Conservation (phyloP, 92 coral and sea anemone species). For the Montipora capitata region DNA sequence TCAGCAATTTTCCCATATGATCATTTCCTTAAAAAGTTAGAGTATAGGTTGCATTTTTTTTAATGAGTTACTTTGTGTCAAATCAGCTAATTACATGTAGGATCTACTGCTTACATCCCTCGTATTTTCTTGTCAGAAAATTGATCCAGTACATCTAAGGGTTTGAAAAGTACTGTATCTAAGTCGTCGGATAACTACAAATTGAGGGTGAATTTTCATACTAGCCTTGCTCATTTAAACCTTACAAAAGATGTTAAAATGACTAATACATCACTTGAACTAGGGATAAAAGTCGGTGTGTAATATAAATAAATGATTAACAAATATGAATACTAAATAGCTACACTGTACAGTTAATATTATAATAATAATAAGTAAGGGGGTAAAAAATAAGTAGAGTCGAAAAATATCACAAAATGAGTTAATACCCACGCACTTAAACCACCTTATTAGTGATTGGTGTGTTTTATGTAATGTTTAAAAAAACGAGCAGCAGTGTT, state of each 20-base stretch:
- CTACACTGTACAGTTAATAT: neutral
- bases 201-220: neutral
- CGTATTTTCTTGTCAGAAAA: neutral
- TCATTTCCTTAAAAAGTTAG: neutral
- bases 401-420: no score
- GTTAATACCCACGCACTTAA: no score
- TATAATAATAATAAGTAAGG: neutral
- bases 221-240: no score
- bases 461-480: no score
- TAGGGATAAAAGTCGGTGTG: neutral
- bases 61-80: neutral
- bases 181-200: no score
- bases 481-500: no score
- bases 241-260: no score
- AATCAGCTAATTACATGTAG: neutral
- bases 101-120: neutral
- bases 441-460: neutral
- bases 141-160: neutral
- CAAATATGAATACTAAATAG: no score
- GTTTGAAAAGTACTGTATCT: neutral
- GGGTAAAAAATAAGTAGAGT: no score
- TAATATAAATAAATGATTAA: neutral
- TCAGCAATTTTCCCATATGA: no score
- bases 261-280: neutral
- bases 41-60: neutral